A percentile compares a stretch with the other conserved stretches of the same genome.
Conservation (phyloP, 1,140 invertebrate genomes). For the Aphelinus certus region DNA sequence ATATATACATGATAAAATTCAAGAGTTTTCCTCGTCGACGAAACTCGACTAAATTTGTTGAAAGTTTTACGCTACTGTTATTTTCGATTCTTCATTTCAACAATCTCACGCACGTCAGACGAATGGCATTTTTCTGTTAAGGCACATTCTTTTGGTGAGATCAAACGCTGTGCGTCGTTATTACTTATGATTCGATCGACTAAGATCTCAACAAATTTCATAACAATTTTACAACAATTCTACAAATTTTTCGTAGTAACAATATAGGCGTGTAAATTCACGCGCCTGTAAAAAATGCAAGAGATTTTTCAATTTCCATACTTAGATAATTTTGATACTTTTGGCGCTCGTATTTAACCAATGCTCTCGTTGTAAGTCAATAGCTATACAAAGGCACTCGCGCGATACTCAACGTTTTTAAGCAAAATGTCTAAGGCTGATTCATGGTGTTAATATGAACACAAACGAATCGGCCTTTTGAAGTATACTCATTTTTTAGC, state of each 20-base stretch:
- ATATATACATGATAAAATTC: slow-evolving; percentile 13
- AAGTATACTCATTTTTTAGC: slow-evolving; percentile 10
- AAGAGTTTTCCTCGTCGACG: slow-evolving; percentile 30
- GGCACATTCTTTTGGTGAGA: slow-evolving; percentile 39
- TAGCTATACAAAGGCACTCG: slow-evolving; percentile 24
- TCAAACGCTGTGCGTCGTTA: slow-evolving; percentile 37
- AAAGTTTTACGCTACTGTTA: too few species aligned
- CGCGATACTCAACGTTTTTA: slow-evolving; percentile 12
- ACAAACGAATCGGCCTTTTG: slow-evolving; percentile 3
- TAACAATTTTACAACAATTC: slow-evolving; percentile 36
- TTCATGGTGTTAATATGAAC: neutral
- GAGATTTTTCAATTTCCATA: slow-evolving; percentile 2
- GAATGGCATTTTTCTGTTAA: slow-evolving; percentile 34
- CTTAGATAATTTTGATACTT: slow-evolving; percentile 14
- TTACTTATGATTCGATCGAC: slow-evolving; percentile 13
- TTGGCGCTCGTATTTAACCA: neutral
- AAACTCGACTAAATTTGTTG: slow-evolving; percentile 11
- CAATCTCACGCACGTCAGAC: slow-evolving; percentile 23
- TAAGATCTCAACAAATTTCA: slow-evolving; percentile 31
- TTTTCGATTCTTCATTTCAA: neutral
- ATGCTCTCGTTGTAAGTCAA: slow-evolving; percentile 2
- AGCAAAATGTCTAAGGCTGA: slow-evolving; percentile 10
- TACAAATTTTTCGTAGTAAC: slow-evolving; percentile 30
- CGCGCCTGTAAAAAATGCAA: slow-evolving; percentile 21
- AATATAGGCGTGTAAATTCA: slow-evolving; percentile 1